Evolutionary conservation across 1,140 invertebrate genomes (phyloP).

Genomic region (Diabrotica virgifera): DNA sequence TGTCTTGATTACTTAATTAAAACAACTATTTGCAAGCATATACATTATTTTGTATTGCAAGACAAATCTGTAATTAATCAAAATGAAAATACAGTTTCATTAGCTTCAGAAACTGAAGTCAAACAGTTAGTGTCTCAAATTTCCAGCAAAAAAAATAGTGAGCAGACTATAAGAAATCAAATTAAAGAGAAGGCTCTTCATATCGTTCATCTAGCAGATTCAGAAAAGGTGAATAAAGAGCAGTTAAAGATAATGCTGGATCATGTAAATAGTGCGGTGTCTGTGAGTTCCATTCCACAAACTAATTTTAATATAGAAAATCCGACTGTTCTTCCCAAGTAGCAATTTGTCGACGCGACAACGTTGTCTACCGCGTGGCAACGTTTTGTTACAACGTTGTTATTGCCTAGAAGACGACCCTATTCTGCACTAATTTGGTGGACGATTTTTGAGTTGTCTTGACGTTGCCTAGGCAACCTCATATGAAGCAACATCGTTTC

Average conservation of each 20-base stretch:
- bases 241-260: background rate
- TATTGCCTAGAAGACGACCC: too few relatives aligned
- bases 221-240: background rate
- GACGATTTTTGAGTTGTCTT: too few relatives aligned
- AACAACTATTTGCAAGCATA: slow-evolving; percentile 15
- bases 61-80: too few relatives aligned
- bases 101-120: background rate
- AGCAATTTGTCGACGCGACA: too few relatives aligned
- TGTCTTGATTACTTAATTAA: slow-evolving; percentile 9
- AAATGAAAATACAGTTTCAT: background rate
- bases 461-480: too few relatives aligned
- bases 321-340: background rate
- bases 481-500: too few relatives aligned
- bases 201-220: background rate
- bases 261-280: background rate
- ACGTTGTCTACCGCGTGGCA: too few relatives aligned
- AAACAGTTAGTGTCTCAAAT: background rate
- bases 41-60: slow-evolving; percentile 7
- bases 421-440: too few relatives aligned
- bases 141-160: background rate
- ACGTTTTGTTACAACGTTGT: too few relatives aligned
- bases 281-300: background rate
- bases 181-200: too few relatives aligned
- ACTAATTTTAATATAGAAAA: background rate
- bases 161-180: background rate